Conservation (phyloP, 2,797 vertebrate species). For the Chromobotia macracanthus region DNA sequence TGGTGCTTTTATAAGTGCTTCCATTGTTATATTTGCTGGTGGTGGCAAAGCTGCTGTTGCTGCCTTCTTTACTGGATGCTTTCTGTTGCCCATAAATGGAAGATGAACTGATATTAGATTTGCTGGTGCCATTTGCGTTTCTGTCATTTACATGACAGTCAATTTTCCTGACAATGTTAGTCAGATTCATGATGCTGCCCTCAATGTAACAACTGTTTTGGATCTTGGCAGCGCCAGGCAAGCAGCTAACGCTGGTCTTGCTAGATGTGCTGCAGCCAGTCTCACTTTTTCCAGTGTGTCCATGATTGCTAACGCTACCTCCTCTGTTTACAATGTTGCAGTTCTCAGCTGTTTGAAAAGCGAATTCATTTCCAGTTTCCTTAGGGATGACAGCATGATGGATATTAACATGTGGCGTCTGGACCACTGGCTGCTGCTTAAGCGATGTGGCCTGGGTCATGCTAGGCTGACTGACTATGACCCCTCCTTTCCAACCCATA, state of each 20-base stretch:
- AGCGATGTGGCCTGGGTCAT: conserved; percentile 80
- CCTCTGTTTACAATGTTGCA: conserved; percentile 71
- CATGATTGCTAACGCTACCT: conserved; percentile 66
- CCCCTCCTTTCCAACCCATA: conserved; percentile 80
- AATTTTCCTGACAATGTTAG: conserved; percentile 51
- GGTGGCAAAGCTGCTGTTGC: conserved; percentile 68
- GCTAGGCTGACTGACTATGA: conserved; percentile 83
- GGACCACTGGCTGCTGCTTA: conserved; percentile 73
- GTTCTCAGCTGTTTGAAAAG: conserved; percentile 65
- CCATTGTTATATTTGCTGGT: conserved; percentile 74
- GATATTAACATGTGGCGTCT: conserved; percentile 72
- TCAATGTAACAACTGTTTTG: conserved; percentile 61
- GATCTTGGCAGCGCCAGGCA: conserved; percentile 21
- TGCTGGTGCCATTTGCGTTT: conserved; percentile 75
- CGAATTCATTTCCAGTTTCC: conserved; percentile 68
- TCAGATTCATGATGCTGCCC: conserved; percentile 56
- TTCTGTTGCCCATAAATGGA: conserved; percentile 62
- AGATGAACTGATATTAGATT: conserved; percentile 63
- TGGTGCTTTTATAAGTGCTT: conserved; percentile 68
- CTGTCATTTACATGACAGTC: conserved; percentile 60
- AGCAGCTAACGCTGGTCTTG: conserved; percentile 28
- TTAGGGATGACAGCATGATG: conserved; percentile 69
- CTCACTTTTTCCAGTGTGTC: conserved; percentile 47
- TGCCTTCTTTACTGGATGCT: conserved; percentile 57
- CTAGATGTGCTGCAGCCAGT: conserved; percentile 38